A percentile compares a stretch with the other conserved stretches of the same genome.
These are phyloP conservation scores for Actinopyga echinites DNA, from an alignment of 53 echinoderm and acorn worm genomes.

Conservation along the genomic window DNA sequence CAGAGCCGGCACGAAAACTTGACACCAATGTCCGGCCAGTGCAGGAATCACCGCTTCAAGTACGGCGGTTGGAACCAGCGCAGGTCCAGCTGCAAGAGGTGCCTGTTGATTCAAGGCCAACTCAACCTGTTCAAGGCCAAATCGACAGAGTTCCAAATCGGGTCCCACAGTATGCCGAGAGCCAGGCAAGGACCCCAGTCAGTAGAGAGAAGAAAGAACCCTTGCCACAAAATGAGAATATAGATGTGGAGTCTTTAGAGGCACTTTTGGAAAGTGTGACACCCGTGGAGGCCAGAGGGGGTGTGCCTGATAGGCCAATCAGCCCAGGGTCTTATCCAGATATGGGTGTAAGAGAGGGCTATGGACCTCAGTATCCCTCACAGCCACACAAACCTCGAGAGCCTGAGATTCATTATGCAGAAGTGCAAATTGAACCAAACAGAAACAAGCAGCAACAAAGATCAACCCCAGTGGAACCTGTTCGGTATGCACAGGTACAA, in stretches of 20 bases:
- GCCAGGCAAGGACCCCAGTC: conserved; percentile 13
- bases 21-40: not conserved
- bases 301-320: conserved; percentile 77
- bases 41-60: conserved; percentile 38
- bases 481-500: not conserved
- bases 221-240: not conserved
- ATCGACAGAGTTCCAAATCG: conserved; percentile 48
- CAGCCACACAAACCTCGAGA: conserved; percentile 2
- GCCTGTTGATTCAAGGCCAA: conserved; percentile 19
- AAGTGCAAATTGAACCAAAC: conserved; percentile 29
- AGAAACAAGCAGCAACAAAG: conserved; percentile 7
- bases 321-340: conserved; percentile 66
- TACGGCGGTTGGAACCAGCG: conserved; percentile 26
- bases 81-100: conserved; percentile 20
- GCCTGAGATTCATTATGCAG: conserved; percentile 25
- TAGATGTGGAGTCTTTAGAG: conserved; percentile 39
- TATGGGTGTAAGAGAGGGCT: conserved; percentile 21
- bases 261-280: conserved; percentile 28
- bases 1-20: conserved; percentile 34
- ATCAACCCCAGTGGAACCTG: not conserved
- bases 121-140: conserved; percentile 59
- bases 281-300: conserved; percentile 74
- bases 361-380: conserved; percentile 14
- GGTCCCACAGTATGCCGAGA: not conserved
- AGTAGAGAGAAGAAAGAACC: not conserved